Percentiles rank a stretch among this genome's conserved stretches.
These are phyloP conservation scores for Corydoras sp. DNA, from an alignment of 2,113 vertebrate genomes.

Conservation along the genomic window DNA sequence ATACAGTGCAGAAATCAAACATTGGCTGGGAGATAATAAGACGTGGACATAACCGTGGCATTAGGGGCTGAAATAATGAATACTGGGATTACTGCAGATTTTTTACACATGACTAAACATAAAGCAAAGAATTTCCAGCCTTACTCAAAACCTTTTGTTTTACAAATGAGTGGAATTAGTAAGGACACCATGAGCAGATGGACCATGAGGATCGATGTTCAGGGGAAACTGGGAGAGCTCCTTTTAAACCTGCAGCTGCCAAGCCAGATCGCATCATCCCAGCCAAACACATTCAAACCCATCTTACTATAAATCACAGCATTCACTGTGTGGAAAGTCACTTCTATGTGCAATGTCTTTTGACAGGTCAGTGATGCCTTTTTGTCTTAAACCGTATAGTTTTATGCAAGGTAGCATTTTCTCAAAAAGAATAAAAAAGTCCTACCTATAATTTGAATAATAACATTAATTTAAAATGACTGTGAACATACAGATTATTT, in stretches of 20 bases:
- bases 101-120: background rate
- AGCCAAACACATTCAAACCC: constrained; percentile 1
- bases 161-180: constrained; percentile 3
- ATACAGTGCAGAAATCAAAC: constrained; percentile 1
- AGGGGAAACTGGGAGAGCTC: constrained; percentile 9
- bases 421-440: too few relatives aligned
- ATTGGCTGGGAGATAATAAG: constrained; percentile 21
- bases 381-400: too few relatives aligned
- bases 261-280: constrained; percentile 20
- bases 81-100: background rate
- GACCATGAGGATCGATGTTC: constrained; percentile 10
- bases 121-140: background rate
- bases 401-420: too few relatives aligned
- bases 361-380: background rate
- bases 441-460: too few relatives aligned
- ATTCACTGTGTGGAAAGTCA: constrained; percentile 20
- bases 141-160: background rate
- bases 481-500: too few relatives aligned
- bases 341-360: constrained; percentile 14
- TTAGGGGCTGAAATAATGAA: background rate
- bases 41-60: constrained; percentile 2
- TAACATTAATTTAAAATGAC: too few relatives aligned
- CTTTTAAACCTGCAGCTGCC: constrained; percentile 14
- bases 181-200: background rate
- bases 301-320: constrained; percentile 30